Percentiles rank a stretch among this genome's conserved stretches.
Evolutionary conservation across 2,888 invertebrate genomes (phyloP).

Genomic region (Sisyra terminalis): DNA sequence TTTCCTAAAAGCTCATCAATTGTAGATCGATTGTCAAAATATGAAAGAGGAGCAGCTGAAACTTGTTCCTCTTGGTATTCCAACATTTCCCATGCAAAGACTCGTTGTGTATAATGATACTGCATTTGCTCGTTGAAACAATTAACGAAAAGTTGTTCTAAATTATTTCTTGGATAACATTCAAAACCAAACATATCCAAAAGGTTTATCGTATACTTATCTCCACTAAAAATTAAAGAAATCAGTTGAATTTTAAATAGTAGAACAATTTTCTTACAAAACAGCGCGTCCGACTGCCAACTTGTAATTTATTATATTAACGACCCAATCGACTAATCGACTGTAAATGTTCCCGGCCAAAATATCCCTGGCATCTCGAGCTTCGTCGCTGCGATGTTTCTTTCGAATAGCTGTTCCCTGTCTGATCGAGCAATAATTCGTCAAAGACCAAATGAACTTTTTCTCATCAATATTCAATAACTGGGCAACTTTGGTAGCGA

Average conservation of each 20-base stretch:
- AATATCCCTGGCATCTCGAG: constrained; percentile 68
- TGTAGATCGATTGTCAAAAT: constrained; percentile 76
- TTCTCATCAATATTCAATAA: constrained; percentile 61
- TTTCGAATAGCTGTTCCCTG: constrained; percentile 50
- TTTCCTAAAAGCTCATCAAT: constrained; percentile 77
- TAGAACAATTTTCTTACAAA: constrained; percentile 48
- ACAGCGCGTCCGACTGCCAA: constrained; percentile 69
- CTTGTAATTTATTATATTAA: constrained; percentile 71
- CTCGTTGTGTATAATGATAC: constrained; percentile 80
- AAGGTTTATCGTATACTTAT: constrained; percentile 63
- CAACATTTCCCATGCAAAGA: constrained; percentile 83
- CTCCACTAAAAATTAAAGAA: constrained; percentile 47
- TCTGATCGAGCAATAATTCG: constrained; percentile 70
- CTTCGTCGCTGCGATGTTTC: constrained; percentile 61
- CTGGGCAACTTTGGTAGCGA: constrained; percentile 52
- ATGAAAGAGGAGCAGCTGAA: constrained; percentile 50
- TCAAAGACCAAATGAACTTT: constrained; percentile 71
- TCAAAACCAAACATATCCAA: constrained; percentile 89
- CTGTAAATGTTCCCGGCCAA: constrained; percentile 72
- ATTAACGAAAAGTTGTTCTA: constrained; percentile 81
- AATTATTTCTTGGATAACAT: constrained; percentile 68
- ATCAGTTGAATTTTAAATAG: background rate
- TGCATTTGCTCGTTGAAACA: constrained; percentile 86
- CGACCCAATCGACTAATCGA: constrained; percentile 76
- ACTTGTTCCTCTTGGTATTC: constrained; percentile 62